Evolutionary conservation across 2,888 invertebrate species (phyloP), one percentile per base, ranked within the genome.

Genomic region (Penaeus monodon): DNA sequence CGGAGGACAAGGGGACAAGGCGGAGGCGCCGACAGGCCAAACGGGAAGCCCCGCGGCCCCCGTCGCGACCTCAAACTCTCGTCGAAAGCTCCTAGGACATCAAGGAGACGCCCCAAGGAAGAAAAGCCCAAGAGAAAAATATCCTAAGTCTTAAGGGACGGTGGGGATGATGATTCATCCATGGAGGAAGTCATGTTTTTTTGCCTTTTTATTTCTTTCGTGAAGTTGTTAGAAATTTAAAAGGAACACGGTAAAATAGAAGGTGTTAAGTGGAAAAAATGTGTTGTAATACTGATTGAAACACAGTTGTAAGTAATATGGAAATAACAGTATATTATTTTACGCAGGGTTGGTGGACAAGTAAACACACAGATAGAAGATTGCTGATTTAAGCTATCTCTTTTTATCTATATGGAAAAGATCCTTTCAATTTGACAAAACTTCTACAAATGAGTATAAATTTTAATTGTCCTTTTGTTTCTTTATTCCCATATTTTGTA

Each of bases 31-130:
- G 24, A 77, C 44, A n/a, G 68, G n/a, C n/a, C 84, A 1, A 84
- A 88, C 29, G 74, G 64, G 3, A 86, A 86, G 79, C 86, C 89
- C 86, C 89, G 12, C 86, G 84, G 63, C 83, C 85, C n/a, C 89
- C 89, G 57, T 88, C 81, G 24, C 77, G 84, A 74, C 76, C 76
- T 85, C 73, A 88, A 85, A 49, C 78, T 76, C 29, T 74, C 86
- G 29, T 70, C 78, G 29, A 89, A 89, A 86, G 44, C 81, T 89
- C n/a, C 65, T 77, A 2, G 88, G 88, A 89, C 14, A 84, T 89
- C 17, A 74, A 80, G 78, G 88, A 89, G 64, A 81, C 76, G 24
- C 79, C 77, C 77, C 22, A 49, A 70, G 33, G 49, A 78, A 17
- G 88, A 88, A 4, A 88, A 88, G 27, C 81, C 82, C 6, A 85